These are phyloP conservation scores for Tetropium fuscum DNA, from an alignment of 2,888 invertebrate species.

Conservation along the genomic window DNA sequence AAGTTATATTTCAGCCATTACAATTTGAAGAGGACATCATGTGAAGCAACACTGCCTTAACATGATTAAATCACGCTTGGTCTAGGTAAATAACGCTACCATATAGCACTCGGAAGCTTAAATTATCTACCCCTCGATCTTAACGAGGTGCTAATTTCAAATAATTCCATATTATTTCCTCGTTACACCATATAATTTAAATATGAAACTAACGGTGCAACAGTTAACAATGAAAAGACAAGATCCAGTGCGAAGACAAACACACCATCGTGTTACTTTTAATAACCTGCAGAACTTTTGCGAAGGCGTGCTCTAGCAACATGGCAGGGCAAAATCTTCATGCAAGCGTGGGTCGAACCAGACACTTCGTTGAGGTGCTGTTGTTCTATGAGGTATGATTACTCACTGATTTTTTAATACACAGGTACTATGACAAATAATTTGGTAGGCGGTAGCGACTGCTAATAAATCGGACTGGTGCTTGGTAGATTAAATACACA, in stretches of 20 bases:
- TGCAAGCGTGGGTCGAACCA: not conserved
- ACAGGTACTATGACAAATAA: not conserved
- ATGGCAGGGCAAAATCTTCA: slow-evolving; percentile 12
- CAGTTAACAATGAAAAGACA: slow-evolving; percentile 19
- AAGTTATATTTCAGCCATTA: too few species aligned
- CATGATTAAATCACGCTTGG: too few species aligned
- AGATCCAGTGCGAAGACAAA: slow-evolving; percentile 31
- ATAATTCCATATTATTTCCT: slow-evolving; percentile 19
- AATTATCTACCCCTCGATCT: not conserved
- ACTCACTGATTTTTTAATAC: slow-evolving; percentile 10
- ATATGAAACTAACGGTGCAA: slow-evolving; percentile 4
- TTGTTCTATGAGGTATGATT: slow-evolving; percentile 8
- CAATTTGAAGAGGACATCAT: too few species aligned
- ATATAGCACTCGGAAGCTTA: too few species aligned
- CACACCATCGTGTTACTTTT: slow-evolving; percentile 23
- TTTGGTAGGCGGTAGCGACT: not conserved
- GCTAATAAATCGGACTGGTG: too few species aligned
- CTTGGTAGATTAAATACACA: too few species aligned
- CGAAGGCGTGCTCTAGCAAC: slow-evolving; percentile 27
- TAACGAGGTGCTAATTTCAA: slow-evolving; percentile 5
- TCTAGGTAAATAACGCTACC: too few species aligned
- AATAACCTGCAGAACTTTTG: slow-evolving; percentile 21
- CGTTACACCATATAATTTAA: slow-evolving; percentile 5
- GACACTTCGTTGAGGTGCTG: slow-evolving; percentile 10
- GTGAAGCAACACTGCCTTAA: too few species aligned